Base-by-base conservation (phyloP, 2,888 invertebrate species). In the Caenorhabditis sp. region DNA sequence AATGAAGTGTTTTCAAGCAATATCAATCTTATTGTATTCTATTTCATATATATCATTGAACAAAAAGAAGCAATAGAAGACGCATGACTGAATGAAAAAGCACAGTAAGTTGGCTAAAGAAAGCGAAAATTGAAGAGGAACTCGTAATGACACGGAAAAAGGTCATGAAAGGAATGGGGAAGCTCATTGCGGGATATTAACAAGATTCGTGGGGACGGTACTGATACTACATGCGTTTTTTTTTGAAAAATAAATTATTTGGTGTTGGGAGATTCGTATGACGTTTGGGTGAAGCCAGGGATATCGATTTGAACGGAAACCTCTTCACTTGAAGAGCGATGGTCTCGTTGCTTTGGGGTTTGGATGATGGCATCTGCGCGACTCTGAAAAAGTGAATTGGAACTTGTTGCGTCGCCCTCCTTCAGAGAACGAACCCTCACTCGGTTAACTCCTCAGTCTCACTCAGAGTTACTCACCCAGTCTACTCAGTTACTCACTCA, bases 251-350 rank as follows among this genome's bases (percentile, higher is more conserved):
- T n/a, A n/a, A n/a, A n/a, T n/a, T n/a, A n/a, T n/a, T n/a, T n/a
- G n/a, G n/a, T n/a, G n/a, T 22, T 45, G 7, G 45, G 24, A 22
- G 52, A 52, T 3, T 35, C 52, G 32, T 52, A 15, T n/a, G 46
- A 41, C 1, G 58, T 58, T 50, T 66, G 39, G 1, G 58, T 48
- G 41, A 58, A 50, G 26, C 59, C 58, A 2, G 68, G 68, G 27
- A 68, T 68, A 15, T 68, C 59, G 11, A 68, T 59, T 26, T 50
- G 41, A 9, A 68, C 43, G 1, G 66, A 66, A 6, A 41, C 56
- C 17, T 68, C 68, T 24, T 68, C 68, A n/a, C 35, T 52, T 1
- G 68, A 58, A 35, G 26, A 41, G 6, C 59, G 59, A 15, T 52
- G 48, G 15, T 48, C 58, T 17, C 58, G 58, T 20, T 58, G 27